phyloP scores from a whole-genome alignment of 2,888 invertebrate genomes.

The Micropterix aruncella region DNA sequence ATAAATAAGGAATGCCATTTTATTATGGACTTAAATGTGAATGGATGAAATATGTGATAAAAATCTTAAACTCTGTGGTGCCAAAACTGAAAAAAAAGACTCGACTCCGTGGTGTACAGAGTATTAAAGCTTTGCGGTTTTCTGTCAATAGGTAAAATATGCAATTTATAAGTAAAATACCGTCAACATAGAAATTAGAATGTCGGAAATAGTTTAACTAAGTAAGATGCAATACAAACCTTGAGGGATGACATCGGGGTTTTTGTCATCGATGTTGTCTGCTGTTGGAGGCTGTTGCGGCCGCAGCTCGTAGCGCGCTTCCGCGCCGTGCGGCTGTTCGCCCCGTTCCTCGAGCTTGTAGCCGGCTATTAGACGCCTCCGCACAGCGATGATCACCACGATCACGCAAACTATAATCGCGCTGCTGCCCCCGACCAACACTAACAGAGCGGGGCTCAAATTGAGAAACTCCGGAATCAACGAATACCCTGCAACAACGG shows the following conservation, averaged over 20 bases:
- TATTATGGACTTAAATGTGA: too few species aligned
- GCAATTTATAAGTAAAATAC: too few species aligned
- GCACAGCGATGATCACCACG: constrained; percentile 22
- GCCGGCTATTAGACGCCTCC: constrained; percentile 7
- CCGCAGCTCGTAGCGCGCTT: constrained; percentile 6
- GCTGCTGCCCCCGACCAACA: constrained; percentile 24
- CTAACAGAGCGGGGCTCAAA: constrained; percentile 26
- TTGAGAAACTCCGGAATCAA: constrained; percentile 19
- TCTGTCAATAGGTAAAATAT: too few species aligned
- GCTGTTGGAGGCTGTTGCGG: constrained; percentile 20
- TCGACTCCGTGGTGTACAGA: too few species aligned
- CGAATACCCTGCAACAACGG: constrained; percentile 6
- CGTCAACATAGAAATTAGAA: too few species aligned
- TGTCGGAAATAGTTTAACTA: too few species aligned
- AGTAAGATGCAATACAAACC: too few species aligned
- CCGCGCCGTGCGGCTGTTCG: constrained; percentile 1
- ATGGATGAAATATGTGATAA: too few species aligned
- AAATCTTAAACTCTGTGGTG: too few species aligned
- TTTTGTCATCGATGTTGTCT: constrained; percentile 39
- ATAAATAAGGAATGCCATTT: too few species aligned
- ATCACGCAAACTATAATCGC: constrained; percentile 25
- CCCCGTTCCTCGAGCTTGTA: constrained; percentile 2
- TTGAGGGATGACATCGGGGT: constrained; percentile 43
- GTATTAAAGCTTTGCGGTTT: too few species aligned
- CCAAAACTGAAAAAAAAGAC: too few species aligned